Evolutionary conservation across 2,888 invertebrate genomes (phyloP), one percentile per base, ranked within the genome.

Genomic region (Digitonthophagus gazella): DNA sequence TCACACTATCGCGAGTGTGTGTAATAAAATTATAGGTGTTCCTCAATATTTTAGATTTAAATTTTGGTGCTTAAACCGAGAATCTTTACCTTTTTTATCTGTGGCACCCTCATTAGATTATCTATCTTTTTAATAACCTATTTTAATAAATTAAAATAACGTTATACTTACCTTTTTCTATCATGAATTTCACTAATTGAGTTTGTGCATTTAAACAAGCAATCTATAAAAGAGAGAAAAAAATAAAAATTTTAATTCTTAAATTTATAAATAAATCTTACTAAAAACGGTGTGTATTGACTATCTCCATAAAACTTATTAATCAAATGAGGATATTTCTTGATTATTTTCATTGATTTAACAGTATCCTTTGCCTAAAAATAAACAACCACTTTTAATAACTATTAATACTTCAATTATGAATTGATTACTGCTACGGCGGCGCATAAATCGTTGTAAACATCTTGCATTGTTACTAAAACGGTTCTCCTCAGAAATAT

Each of bases 121-220:
- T 44, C 11, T 44, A 8, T 44, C 1, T 8, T 44, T 44, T 44
- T 8, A 44, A 44, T 57, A 11, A 57, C n/a, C 2, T n/a, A 8
- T 44, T 1, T 66, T 16, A 15, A 20, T 5, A 57, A 66, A 18
- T 16, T 44, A 8, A 65, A 5, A 16, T 3, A 54, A 19, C 8
- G 1, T 22, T 65, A 22, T 11, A 65, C 58, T 64, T 67, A 56
- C 72, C 72, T 28, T 16, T 8, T 6, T 64, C 15, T 16, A 72
- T 16, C 72, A 72, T 72, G 54, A 54, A 57, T 20, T 71, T 67
- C n/a, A 72, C 70, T 19, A 72, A 11, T 61, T 67, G 64, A 3
- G 72, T 72, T n/a, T 67, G 58, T 6, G 70, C 72, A 63, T 72
- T 68, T 44, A 61, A 66, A 64, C 70, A 72, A n/a, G 70, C 72